A percentile compares a stretch with the other conserved stretches of the same genome.
phyloP scores from a whole-genome alignment of 2,888 invertebrate species.

The Coenonympha arcania region DNA sequence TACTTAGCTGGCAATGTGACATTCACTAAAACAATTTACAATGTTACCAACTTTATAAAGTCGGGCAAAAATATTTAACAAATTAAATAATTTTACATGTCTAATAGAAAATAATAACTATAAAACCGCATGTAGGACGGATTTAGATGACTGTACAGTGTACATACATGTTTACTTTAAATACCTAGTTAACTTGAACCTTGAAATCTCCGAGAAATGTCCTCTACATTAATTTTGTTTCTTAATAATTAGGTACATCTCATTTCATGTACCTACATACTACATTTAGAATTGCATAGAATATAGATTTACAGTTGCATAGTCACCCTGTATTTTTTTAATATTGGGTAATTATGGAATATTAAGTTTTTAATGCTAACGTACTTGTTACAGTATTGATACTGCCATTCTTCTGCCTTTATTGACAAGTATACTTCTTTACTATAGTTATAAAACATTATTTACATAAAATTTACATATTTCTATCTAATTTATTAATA shows the following conservation, averaged over 20 bases:
- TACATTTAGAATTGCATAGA: background rate
- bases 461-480: slow-evolving; percentile 35
- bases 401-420: background rate
- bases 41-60: slow-evolving; percentile 12
- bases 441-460: too few relatives aligned
- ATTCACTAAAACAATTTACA: slow-evolving; percentile 22
- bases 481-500: slow-evolving; percentile 26
- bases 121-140: background rate
- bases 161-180: background rate
- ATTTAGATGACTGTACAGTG: background rate
- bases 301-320: background rate
- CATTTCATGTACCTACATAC: background rate
- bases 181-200: background rate
- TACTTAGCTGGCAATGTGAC: slow-evolving; percentile 14
- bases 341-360: background rate
- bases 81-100: slow-evolving; percentile 22
- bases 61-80: slow-evolving; percentile 14
- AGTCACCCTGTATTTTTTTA: background rate
- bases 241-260: background rate
- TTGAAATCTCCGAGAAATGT: background rate
- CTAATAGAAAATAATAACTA: background rate
- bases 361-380: background rate
- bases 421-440: too few relatives aligned
- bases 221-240: background rate
- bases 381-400: background rate